Conservation (phyloP, 2,888 invertebrate species). For the Miltochrista miniata region DNA sequence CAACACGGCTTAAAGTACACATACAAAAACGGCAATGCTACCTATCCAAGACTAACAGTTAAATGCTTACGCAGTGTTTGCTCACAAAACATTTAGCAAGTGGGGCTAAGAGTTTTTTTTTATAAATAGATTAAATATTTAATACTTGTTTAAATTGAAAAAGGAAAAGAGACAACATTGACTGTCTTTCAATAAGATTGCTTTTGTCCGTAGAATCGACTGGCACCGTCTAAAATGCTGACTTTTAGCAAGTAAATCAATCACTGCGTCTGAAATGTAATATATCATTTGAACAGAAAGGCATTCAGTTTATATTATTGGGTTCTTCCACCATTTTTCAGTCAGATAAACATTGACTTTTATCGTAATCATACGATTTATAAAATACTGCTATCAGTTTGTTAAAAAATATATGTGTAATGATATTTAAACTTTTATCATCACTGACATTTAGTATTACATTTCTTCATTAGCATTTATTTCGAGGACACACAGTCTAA, state of each 20-base stretch:
- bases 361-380: background rate
- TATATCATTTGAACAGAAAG: slow-evolving; percentile 5
- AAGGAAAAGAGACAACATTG: background rate
- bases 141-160: background rate
- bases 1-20: too few species aligned
- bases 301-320: background rate
- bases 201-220: slow-evolving; percentile 1
- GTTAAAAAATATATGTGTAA: background rate
- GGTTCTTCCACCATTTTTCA: background rate
- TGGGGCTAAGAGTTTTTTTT: too few species aligned
- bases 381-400: background rate
- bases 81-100: too few species aligned
- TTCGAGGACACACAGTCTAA: too few species aligned
- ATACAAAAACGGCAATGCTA: too few species aligned
- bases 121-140: background rate
- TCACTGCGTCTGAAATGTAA: slow-evolving; percentile 7
- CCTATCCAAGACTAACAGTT: too few species aligned
- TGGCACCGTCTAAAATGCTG: background rate
- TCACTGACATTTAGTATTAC: too few species aligned
- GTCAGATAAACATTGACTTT: background rate
- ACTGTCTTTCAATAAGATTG: slow-evolving; percentile 3
- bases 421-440: too few species aligned
- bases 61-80: too few species aligned
- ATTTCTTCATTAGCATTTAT: too few species aligned
- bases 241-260: slow-evolving; percentile 8